Evolutionary conservation across 2,797 vertebrate species (phyloP).

Genomic region (Sarcoramphus papa): DNA sequence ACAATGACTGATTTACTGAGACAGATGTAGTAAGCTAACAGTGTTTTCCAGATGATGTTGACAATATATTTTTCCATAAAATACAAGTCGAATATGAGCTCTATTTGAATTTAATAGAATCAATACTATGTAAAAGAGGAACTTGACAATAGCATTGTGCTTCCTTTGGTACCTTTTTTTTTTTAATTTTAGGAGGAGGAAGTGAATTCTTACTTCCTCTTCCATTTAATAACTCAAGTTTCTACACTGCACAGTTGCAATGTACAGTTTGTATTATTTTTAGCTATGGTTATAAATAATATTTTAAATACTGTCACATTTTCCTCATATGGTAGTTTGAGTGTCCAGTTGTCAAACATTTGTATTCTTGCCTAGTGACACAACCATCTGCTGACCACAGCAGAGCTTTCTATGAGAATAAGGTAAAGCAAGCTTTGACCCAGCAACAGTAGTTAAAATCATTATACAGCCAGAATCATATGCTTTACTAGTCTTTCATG

Average conservation of each 20-base stretch:
- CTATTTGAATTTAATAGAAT: not conserved
- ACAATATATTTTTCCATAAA: not conserved
- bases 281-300: not conserved
- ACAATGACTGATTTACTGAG: not conserved
- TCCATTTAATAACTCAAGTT: not conserved
- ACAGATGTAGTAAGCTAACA: not conserved
- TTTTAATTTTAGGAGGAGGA: not conserved
- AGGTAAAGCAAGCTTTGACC: not conserved
- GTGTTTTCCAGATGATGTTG: not conserved
- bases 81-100: not conserved
- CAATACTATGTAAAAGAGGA: not conserved
- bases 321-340: not conserved
- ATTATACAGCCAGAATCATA: not conserved
- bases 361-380: not conserved
- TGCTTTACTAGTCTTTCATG: not conserved
- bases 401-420: not conserved
- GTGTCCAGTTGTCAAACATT: not conserved
- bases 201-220: conserved; percentile 21
- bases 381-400: not conserved
- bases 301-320: not conserved
- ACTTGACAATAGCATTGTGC: not conserved
- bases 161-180: not conserved
- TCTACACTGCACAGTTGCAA: not conserved
- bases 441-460: not conserved
- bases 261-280: not conserved